A percentile compares a stretch with the other conserved stretches of the same genome.
phyloP scores from a whole-genome alignment of 2,888 invertebrate species.

The Schizotus pectinicornis region DNA sequence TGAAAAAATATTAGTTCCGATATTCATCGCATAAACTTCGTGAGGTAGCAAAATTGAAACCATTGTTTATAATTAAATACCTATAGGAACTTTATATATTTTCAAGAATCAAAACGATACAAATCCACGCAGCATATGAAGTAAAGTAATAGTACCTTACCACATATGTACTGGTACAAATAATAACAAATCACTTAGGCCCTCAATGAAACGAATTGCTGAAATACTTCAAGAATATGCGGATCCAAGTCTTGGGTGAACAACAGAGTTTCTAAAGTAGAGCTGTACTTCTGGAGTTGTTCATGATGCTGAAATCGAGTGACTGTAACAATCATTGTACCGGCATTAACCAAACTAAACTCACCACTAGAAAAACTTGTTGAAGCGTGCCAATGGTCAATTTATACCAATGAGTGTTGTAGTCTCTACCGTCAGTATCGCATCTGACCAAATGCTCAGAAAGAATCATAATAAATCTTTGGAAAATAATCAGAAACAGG shows the following conservation, averaged over 20 bases:
- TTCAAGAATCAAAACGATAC: not conserved
- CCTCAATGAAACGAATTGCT: constrained; percentile 92
- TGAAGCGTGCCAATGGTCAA: constrained; percentile 94
- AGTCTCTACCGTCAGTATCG: constrained; percentile 92
- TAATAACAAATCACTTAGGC: constrained; percentile 66
- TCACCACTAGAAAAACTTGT: constrained; percentile 92
- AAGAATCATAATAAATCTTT: constrained; percentile 97
- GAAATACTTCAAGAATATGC: constrained; percentile 95
- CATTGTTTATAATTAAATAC: too few species aligned
- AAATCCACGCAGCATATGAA: constrained; percentile 6
- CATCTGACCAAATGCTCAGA: constrained; percentile 94
- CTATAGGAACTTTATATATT: too few species aligned
- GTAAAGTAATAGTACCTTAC: constrained; percentile 1
- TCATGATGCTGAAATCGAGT: constrained; percentile 83
- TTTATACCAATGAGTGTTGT: constrained; percentile 93
- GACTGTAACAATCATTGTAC: constrained; percentile 45
- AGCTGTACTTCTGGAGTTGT: constrained; percentile 96
- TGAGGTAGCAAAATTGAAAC: too few species aligned
- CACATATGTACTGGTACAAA: not conserved
- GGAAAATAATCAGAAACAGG: constrained; percentile 95
- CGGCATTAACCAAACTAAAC: constrained; percentile 43
- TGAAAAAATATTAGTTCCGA: too few species aligned
- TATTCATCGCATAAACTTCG: too few species aligned
- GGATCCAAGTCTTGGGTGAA: constrained; percentile 97
- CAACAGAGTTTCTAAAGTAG: constrained; percentile 90